Evolutionary conservation across 2,888 invertebrate genomes (phyloP).

Genomic region (Xestia c-nigrum): DNA sequence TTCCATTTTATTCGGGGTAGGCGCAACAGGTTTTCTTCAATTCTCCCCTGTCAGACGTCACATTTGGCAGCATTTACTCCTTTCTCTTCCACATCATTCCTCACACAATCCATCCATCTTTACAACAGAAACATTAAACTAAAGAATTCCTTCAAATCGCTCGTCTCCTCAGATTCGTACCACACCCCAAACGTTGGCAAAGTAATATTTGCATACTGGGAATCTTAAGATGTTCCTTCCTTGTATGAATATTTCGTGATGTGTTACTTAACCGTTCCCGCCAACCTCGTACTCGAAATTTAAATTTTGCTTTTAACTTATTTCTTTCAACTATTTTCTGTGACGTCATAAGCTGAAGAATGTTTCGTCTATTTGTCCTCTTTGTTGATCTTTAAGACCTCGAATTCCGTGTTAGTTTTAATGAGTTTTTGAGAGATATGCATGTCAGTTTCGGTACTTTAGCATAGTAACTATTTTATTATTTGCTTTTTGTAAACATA

Average conservation of each 20-base stretch:
- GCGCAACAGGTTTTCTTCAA: too few species aligned
- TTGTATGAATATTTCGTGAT: slow-evolving; percentile 68
- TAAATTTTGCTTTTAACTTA: slow-evolving; percentile 50
- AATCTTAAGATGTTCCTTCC: slow-evolving; percentile 68
- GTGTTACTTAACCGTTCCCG: slow-evolving; percentile 60
- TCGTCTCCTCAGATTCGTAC: slow-evolving; percentile 11
- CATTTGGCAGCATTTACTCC: too few species aligned
- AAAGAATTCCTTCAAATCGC: slow-evolving; percentile 4
- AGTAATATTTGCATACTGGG: slow-evolving; percentile 69
- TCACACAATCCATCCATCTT: too few species aligned
- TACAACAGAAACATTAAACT: too few species aligned
- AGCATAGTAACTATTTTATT: not conserved
- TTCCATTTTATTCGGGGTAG: too few species aligned
- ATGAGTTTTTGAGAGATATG: slow-evolving; percentile 7
- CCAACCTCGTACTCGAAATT: slow-evolving; percentile 49
- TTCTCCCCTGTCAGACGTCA: too few species aligned
- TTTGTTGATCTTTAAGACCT: slow-evolving; percentile 19
- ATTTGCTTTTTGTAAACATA: not conserved
- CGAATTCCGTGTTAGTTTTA: slow-evolving; percentile 5
- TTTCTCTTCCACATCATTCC: too few species aligned
- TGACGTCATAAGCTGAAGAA: slow-evolving; percentile 28
- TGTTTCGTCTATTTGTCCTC: slow-evolving; percentile 21
- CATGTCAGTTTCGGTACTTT: not conserved
- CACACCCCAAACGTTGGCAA: slow-evolving; percentile 60
- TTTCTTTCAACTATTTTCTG: slow-evolving; percentile 54